phyloP scores from a whole-genome alignment of 2,888 invertebrate species.

The Leptinotarsa haldemani region DNA sequence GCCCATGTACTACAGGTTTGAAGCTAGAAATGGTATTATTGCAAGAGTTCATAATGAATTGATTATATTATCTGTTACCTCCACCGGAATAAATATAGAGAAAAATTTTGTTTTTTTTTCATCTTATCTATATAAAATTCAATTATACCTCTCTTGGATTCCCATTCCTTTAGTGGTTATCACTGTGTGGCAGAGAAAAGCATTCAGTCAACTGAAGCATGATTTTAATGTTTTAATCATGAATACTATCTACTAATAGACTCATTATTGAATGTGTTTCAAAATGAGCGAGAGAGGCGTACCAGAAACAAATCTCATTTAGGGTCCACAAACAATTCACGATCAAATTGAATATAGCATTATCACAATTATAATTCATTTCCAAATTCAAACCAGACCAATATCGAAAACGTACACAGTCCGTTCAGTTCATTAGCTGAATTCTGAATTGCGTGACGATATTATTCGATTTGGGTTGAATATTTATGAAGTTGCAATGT shows the following conservation, averaged over 20 bases:
- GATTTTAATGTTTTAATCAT: too few relatives aligned
- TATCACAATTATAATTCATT: conserved; percentile 1
- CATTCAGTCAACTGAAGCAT: too few relatives aligned
- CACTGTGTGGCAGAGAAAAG: too few relatives aligned
- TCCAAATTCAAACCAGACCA: conserved; percentile 2
- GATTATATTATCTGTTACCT: too few relatives aligned
- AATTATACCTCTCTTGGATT: too few relatives aligned
- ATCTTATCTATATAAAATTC: too few relatives aligned
- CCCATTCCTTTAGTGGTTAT: too few relatives aligned
- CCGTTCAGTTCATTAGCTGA: conserved; percentile 58
- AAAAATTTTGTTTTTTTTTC: too few relatives aligned
- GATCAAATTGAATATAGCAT: conserved; percentile 2
- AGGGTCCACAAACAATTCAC: not conserved
- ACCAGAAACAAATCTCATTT: not conserved
- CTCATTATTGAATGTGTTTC: not conserved
- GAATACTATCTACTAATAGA: not conserved
- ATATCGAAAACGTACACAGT: conserved; percentile 33
- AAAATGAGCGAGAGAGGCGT: not conserved
- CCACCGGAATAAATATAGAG: too few relatives aligned
- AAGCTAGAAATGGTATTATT: too few relatives aligned
- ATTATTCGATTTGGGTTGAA: conserved; percentile 58
- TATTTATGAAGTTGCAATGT: conserved; percentile 60
- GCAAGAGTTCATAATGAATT: too few relatives aligned
- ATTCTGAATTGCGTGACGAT: conserved; percentile 57
- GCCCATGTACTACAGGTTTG: too few relatives aligned